Base-by-base conservation (phyloP, 2,888 invertebrate species). In the Lochmaea crataegi region DNA sequence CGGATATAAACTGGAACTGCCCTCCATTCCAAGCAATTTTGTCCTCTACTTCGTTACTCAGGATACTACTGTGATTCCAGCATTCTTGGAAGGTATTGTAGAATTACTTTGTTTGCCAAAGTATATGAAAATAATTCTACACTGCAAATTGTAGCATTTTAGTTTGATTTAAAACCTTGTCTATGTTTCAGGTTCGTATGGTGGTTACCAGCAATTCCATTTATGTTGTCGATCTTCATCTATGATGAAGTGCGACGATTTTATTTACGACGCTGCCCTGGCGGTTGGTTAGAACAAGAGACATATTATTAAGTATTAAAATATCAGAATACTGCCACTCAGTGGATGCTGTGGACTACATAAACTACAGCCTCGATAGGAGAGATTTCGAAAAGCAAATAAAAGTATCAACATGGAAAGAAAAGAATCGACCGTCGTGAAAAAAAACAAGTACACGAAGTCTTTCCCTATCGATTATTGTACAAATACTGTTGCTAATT, bases 141-240 rank as follows among this genome's bases (percentile, higher is more conserved):
- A 26, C 26, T 26, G 26, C 26, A 26, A 26, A 26, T 26, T 26
- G 4, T 4, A 26, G 26, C 26, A 26, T 26, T 26, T 5, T 5
- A 26, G 4, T 26, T 26, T 5, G 5, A 26, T 26, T 26, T 5
- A 10, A 38, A 51, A 22, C 12, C 1, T 11, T 64, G 12, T 48
- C 58, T 65, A 11, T 56, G 75, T 86, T 88, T 65, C 87, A 98
- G 98, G 91, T 96, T 97, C 88, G 95, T 96, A 85, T 99, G 98
- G 98, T 99, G 98, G 99, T 91, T 99, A 89, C 97, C 98, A 81
- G 98, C 98, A 84, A 90, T 99, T 87, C 98, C 98, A 83, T 99
- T 99, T 92, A 96, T 96, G 92, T 90, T 98, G 89, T 93, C 97
- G 86, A 99, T 99, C 91, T 98, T 98, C 92, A 94, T 98, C 88